Percentiles rank a stretch among this genome's conserved stretches.
Conservation (phyloP, 1,140 invertebrate genomes). For the Plutomurus gul region DNA sequence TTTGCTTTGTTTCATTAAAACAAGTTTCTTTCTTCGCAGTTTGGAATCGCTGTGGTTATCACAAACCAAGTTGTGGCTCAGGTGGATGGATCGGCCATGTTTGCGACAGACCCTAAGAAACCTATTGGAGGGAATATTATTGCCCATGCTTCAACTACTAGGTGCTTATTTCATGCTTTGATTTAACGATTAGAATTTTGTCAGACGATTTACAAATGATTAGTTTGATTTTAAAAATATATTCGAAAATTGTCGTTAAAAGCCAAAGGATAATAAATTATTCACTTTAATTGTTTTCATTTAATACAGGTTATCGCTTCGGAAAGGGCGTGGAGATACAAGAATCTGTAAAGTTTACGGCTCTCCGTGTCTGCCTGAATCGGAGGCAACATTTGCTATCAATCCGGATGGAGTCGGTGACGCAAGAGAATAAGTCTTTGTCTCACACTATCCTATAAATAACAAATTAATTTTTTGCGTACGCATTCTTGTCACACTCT, state of each 20-base stretch:
- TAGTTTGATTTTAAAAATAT: too few relatives aligned
- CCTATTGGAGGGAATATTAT: conserved; percentile 98
- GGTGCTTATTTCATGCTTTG: conserved; percentile 59
- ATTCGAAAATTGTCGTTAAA: too few relatives aligned
- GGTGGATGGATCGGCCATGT: conserved; percentile 92
- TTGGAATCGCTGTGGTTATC: conserved; percentile 96
- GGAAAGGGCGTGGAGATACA: conserved; percentile 94
- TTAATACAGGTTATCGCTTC: conserved; percentile 75
- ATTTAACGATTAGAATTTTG: neutral
- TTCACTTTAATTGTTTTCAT: neutral
- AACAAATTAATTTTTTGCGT: too few relatives aligned
- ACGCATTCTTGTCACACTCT: too few relatives aligned
- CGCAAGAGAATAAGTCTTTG: conserved; percentile 85
- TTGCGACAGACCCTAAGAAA: conserved; percentile 94
- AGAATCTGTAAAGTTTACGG: conserved; percentile 99
- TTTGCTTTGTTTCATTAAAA: neutral
- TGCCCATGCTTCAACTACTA: conserved; percentile 96
- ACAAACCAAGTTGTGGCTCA: conserved; percentile 99
- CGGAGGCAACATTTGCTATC: conserved; percentile 97
- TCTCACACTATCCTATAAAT: too few relatives aligned
- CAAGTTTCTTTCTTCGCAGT: conserved; percentile 65
- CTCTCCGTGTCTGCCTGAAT: conserved; percentile 95
- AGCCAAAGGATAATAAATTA: neutral
- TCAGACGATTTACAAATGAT: too few relatives aligned
- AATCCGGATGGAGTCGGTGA: conserved; percentile 94